Base-by-base conservation (phyloP, 2,797 vertebrate genomes). In the Xenentodon cancila region DNA sequence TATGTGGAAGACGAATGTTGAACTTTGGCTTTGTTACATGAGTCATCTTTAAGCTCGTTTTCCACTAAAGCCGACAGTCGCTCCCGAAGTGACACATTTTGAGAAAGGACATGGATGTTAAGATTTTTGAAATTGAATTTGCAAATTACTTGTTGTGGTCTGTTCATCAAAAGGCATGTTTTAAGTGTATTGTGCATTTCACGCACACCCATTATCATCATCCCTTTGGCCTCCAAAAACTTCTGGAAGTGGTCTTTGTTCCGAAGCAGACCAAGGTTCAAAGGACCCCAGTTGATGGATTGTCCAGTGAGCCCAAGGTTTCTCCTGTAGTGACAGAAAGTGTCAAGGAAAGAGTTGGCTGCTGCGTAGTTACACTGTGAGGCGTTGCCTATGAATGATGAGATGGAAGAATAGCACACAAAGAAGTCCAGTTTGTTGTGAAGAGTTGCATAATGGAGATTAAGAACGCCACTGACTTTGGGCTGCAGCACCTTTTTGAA, bases 311-410 rank as follows among this genome's bases (percentile, higher is more conserved):
- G 91, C 8, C 95, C 94, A 3, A 86, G 67, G 49, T 90, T 95
- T 68, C 92, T 93, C 25, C 94, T 85, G 71, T 94, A 95, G 21
- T 95, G 94, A 69, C 95, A 96, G 86, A 97, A 95, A 58, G 87
- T 40, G 59, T 97, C 96, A 1, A 95, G 86, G 81, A 96, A 97
- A 0, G 94, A 88, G 73, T 96, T 96, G 68, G 96, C 95, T 50
- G 96, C 95, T 42, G 93, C 92, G 9, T 96, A 96, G 84, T 96
- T 96, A 48, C 94, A 89, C 84, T 96, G 96, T 0, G 88, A 92
- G 13, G 84, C 71, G 5, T 95, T 96, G 61, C 95, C 95, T 25
- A 95, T 71, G 54, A 95, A 96, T 52, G 94, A 93, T 27, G 95
- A 73, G 54, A 95, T 78, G 12, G 95, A 96, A 11, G 95, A 96